Evolutionary conservation across 2,113 vertebrate genomes (phyloP), one percentile per base, ranked within the genome.

Genomic region (Meleagris gallopavo): DNA sequence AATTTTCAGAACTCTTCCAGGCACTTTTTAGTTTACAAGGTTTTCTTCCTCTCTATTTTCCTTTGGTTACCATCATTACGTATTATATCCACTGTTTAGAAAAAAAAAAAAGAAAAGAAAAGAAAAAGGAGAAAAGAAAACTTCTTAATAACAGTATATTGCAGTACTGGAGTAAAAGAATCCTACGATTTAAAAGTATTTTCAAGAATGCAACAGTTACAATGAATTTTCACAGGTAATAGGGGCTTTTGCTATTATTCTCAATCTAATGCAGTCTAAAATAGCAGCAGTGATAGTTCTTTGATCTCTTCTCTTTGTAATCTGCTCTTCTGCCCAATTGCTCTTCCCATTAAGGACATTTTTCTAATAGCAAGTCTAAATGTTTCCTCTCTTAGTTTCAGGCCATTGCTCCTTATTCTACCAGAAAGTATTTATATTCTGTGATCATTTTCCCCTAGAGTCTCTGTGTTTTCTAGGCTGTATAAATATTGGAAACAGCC

Each of bases 351-450:
- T 95, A 94, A 94, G 75, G 87, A 73, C 60, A 87, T 94, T 97
- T 96, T 95, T 95, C 78, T 97, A 97, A 97, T 94, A 94, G 94
- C 95, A 92, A 94, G 64, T 73, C 84, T 92, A 92, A 94, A 96
- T 95, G 95, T 94, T 95, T 96, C 29, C 62, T 89, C 94, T 95
- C 78, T 96, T 95, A 95, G 96, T 97, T 97, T 96, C 95, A 95
- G 95, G 71, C 95, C 95, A 96, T 96, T 97, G 93, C 96, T 94
- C 95, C 96, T 96, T 96, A 92, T 95, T 96, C 95, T 94, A 85
- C 91, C 96, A 96, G 95, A 94, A 95, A 95, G 93, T 94, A 94
- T 96, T 94, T 96, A 74, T 96, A 88, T 94, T 96, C 84, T 85
- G 62, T 73, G 78, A 93, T 92, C 64, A 97, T 97, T 91, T 92